These are phyloP conservation scores for Myopa testacea DNA, from an alignment of 2,888 invertebrate species.

Conservation along the genomic window DNA sequence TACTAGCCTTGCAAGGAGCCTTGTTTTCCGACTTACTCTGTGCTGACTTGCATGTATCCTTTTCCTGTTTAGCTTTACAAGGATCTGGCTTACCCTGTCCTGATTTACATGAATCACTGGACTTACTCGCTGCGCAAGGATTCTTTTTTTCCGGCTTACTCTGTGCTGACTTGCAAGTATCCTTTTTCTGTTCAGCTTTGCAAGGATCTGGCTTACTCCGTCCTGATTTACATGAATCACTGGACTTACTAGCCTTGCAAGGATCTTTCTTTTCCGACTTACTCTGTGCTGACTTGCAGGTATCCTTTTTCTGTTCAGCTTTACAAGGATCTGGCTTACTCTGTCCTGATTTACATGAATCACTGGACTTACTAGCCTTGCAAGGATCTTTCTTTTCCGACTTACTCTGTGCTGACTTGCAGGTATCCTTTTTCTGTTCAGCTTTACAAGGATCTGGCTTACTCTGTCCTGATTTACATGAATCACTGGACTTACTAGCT, in stretches of 20 bases:
- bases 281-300: slow-evolving; percentile 13
- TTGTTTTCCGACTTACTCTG: background rate
- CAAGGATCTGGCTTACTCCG: slow-evolving; percentile 36
- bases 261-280: background rate
- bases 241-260: slow-evolving; percentile 12
- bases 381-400: background rate
- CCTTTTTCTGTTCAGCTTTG: slow-evolving; percentile 34
- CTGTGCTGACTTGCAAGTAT: slow-evolving; percentile 17
- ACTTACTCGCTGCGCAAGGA: background rate
- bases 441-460: slow-evolving; percentile 31
- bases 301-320: slow-evolving; percentile 32
- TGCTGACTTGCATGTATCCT: slow-evolving; percentile 25
- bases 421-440: slow-evolving; percentile 30
- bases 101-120: slow-evolving; percentile 33
- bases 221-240: slow-evolving; percentile 28
- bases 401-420: slow-evolving; percentile 27
- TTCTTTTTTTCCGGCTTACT: background rate
- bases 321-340: slow-evolving; percentile 28
- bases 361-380: background rate
- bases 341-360: slow-evolving; percentile 2
- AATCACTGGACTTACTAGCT: background rate
- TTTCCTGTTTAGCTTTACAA: slow-evolving; percentile 35
- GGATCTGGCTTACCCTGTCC: slow-evolving; percentile 31
- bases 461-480: background rate
- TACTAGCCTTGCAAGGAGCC: background rate